Conservation (phyloP, 1,140 invertebrate species). For the Archivesica marissinica region DNA sequence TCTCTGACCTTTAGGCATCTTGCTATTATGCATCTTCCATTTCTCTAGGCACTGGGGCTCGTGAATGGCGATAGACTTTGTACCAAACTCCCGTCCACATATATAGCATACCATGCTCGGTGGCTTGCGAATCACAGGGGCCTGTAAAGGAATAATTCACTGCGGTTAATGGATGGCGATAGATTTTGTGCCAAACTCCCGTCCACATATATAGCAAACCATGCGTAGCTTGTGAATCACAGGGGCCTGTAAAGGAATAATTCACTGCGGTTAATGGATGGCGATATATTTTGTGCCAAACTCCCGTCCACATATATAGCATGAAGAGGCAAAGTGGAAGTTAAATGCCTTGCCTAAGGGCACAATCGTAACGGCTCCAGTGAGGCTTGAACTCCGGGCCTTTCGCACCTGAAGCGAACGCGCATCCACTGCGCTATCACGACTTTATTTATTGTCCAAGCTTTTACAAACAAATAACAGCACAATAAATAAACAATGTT, state of each 20-base stretch:
- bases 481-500: background rate
- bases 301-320: constrained; percentile 89
- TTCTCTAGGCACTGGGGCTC: constrained; percentile 92
- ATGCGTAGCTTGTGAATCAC: constrained; percentile 83
- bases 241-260: constrained; percentile 51
- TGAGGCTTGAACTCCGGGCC: no score
- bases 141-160: constrained; percentile 7
- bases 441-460: no score
- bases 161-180: constrained; percentile 92
- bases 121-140: constrained; percentile 75
- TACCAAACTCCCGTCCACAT: constrained; percentile 89
- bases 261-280: constrained; percentile 90
- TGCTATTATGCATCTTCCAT: constrained; percentile 89
- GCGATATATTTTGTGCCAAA: constrained; percentile 90
- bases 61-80: constrained; percentile 90
- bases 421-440: no score
- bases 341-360: no score
- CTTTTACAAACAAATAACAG: background rate
- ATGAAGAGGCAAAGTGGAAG: no score
- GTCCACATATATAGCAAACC: constrained; percentile 89
- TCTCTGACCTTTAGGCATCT: constrained; percentile 86
- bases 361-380: no score
- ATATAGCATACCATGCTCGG: constrained; percentile 89
- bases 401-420: no score
- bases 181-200: constrained; percentile 89